Evolutionary conservation across 30 jellyfish, hydroid and myxozoan genomes (phyloP), one percentile per base, ranked within the genome.

Genomic region (Chrysaora quinquecirrha): DNA sequence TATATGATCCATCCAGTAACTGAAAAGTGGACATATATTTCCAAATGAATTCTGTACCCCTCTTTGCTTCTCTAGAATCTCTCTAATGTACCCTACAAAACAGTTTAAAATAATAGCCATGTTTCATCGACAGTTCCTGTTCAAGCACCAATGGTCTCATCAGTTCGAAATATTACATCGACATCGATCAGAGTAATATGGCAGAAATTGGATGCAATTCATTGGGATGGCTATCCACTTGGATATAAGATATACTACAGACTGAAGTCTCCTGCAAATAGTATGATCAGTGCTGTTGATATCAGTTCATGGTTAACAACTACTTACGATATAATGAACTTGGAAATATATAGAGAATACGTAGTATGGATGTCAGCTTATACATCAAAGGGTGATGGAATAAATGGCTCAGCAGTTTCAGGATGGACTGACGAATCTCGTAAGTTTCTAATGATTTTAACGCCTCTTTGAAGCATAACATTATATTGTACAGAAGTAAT

Each of bases 311-410:
- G 28, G 78, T 28, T 66, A 32, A 66, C 78, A 27, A 19, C 58
- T 2, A 30, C 69, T 21, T 86, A 64, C 28, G 60, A 10, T 12
- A 21, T 86, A 29, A 64, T 25, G 16, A 81, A 64, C 43, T 62
- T 86, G 14, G 75, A 22, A 25, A 34, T 46, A n/a, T 83, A 71
- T 28, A 50, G 32, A 58, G 68, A 46, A 32, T 86, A 86, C 69
- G 30, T 23, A 11, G 28, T 86, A 19, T 86, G 96, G 96, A 75
- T 86, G 96, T 31, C 82, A 1, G 96, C 91, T 23, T 30, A 64
- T 34, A 86, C 96, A 27, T n/a, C 72, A 1, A 74, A 70, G 38
- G 96, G 96, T 4, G 63, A 31, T 21, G 91, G 96, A 21, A 50
- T 66, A 23, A 30, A 66, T 66, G 58, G 78, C 23, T 24, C 78